phyloP scores from a whole-genome alignment of 1,140 invertebrate genomes.

The Cydia pomonella region DNA sequence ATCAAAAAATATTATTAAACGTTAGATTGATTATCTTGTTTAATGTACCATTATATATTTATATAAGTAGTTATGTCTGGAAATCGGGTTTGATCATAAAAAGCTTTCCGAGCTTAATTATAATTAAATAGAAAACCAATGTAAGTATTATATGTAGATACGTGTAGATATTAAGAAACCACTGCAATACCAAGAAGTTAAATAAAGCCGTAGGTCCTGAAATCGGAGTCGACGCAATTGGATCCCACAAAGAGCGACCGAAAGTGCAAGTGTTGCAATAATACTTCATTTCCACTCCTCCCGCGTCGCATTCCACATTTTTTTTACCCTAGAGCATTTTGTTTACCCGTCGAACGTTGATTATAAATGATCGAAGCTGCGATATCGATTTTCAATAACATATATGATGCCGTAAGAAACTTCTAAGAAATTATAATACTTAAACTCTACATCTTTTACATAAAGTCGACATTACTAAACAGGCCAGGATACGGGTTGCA shows the following conservation, averaged over 20 bases:
- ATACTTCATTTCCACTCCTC: constrained; percentile 70
- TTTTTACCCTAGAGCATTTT: constrained; percentile 60
- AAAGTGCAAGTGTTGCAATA: constrained; percentile 79
- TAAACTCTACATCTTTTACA: constrained; percentile 39
- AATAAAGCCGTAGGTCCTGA: constrained; percentile 12
- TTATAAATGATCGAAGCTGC: constrained; percentile 78
- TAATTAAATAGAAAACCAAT: no score
- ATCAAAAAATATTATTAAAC: no score
- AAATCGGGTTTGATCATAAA: no score
- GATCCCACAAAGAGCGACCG: constrained; percentile 46
- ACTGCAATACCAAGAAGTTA: constrained; percentile 19
- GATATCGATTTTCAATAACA: constrained; percentile 66
- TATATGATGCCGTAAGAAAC: constrained; percentile 38
- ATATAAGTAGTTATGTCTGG: no score
- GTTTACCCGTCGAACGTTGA: constrained; percentile 69
- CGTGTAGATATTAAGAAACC: not conserved
- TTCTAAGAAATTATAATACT: constrained; percentile 30
- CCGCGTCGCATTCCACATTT: constrained; percentile 64
- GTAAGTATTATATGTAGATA: not conserved
- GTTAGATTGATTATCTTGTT: no score
- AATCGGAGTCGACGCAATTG: constrained; percentile 39
- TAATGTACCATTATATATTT: no score
- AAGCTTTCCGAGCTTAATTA: no score
- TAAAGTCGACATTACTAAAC: not conserved
- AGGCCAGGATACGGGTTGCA: not conserved